Evolutionary conservation across 2,113 vertebrate genomes (phyloP).

Genomic region (Oryzias woworae): DNA sequence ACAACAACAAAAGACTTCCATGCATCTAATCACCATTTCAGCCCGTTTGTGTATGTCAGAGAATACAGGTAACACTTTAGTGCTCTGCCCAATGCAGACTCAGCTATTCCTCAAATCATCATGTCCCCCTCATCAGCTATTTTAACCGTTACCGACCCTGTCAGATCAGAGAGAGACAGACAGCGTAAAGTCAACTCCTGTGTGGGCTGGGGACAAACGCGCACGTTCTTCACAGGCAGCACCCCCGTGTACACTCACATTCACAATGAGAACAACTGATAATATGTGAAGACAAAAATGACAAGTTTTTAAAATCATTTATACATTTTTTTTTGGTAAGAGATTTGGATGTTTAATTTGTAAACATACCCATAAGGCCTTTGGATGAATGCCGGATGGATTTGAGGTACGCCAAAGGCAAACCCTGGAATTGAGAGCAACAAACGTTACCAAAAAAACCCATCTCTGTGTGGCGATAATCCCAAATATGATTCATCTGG

Average conservation of each 20-base stretch:
- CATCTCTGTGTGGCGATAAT: background rate
- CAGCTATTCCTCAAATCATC: constrained; percentile 98
- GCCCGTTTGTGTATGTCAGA: constrained; percentile 91
- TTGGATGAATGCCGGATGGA: constrained; percentile 95
- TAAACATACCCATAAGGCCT: constrained; percentile 92
- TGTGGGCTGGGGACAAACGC: constrained; percentile 43
- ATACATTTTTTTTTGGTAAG: constrained; percentile 15
- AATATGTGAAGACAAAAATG: constrained; percentile 1
- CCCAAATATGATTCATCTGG: background rate
- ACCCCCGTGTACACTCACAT: constrained; percentile 58
- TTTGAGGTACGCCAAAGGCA: constrained; percentile 93
- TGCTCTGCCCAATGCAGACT: constrained; percentile 92
- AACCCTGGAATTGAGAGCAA: constrained; percentile 80
- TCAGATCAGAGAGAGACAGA: constrained; percentile 99
- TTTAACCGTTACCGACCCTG: constrained; percentile 98
- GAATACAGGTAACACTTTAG: constrained; percentile 93
- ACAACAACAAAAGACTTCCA: constrained; percentile 83
- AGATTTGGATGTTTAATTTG: background rate
- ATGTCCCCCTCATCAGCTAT: constrained; percentile 86
- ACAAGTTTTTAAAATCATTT: background rate
- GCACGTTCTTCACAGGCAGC: constrained; percentile 69
- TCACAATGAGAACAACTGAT: constrained; percentile 36
- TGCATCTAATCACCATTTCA: constrained; percentile 99
- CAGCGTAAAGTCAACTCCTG: constrained; percentile 90
- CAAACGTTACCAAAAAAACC: background rate